A percentile compares a stretch with the other conserved stretches of the same genome.
Conservation (phyloP, 2,888 invertebrate genomes). For the Hemicrepidius hirtus region DNA sequence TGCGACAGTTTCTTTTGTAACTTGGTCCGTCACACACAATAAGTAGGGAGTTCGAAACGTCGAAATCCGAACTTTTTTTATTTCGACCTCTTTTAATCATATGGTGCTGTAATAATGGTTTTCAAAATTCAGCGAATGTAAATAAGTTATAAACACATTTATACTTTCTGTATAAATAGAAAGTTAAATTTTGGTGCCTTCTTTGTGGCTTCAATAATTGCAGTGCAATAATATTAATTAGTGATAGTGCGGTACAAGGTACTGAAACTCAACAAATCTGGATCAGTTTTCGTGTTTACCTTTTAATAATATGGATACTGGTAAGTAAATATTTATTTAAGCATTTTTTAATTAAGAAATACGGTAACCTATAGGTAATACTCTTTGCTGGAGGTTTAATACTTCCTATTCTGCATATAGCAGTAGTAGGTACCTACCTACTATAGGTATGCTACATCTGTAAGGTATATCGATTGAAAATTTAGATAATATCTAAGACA, state of each 20-base stretch:
- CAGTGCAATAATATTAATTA: background rate
- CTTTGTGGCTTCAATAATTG: background rate
- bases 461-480: too few relatives aligned
- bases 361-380: too few relatives aligned
- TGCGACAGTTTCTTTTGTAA: conserved; percentile 26
- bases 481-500: too few relatives aligned
- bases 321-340: background rate
- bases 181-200: background rate
- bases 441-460: too few relatives aligned
- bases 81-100: background rate
- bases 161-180: too few relatives aligned
- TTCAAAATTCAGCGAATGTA: too few relatives aligned
- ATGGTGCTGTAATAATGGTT: background rate
- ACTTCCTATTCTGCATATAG: too few relatives aligned
- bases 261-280: conserved; percentile 7
- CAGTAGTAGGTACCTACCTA: too few relatives aligned
- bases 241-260: background rate
- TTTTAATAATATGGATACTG: conserved; percentile 27
- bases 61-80: background rate
- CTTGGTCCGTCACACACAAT: conserved; percentile 10
- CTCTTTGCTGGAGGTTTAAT: too few relatives aligned
- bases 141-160: too few relatives aligned
- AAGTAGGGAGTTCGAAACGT: background rate
- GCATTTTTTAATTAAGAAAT: too few relatives aligned
- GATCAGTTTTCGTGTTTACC: conserved; percentile 1